Base-by-base conservation (phyloP, 2,888 invertebrate genomes). In the Bedellia somnulentella region DNA sequence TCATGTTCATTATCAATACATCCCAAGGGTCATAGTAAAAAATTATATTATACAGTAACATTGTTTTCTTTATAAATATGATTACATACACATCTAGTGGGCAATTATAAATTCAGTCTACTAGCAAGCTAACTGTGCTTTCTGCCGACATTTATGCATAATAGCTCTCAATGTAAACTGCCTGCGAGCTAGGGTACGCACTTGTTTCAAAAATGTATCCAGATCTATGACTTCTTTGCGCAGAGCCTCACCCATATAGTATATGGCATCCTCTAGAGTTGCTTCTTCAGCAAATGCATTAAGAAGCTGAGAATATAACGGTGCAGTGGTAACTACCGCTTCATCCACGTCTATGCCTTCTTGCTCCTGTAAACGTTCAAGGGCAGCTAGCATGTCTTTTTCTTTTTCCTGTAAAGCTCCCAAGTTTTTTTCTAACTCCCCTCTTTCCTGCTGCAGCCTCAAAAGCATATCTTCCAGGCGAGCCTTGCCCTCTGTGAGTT, bases 201-300 rank as follows among this genome's bases (percentile, higher is more conserved):
- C 94, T 79, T 96, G 93, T 71, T 96, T 96, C 46, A 99, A 80
- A 75, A 97, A 99, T 31, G 91, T 89, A 54, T 99, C 97, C 49
- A 98, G 75, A 73, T 96, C 96, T 50, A 99, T 92, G 5, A 93
- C 92, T 37, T 90, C 88, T 45, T 90, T 87, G 38, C 95, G 82
- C 36, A 98, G 66, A 6, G 94, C 96, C 75, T 97, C 95, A 5
- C 96, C 96, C 68, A 99, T 85, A 57, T 95, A 96, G 61, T 98
- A 99, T 53, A 99, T 95, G 36, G 96, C 93, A 79, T 99, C 99
- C 77, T 99, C 98, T 30, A 93, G 83, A 10, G 99, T 96, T 37
- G 97, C 94, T 77, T 99, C 99, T 64, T 98, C 96, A 29, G 95
- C 94, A 76, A 93, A 97, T 24, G 94, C 88, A 66, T 90, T 93